These are phyloP conservation scores for Phlogophora meticulosa DNA, from an alignment of 2,888 invertebrate genomes.

Conservation along the genomic window DNA sequence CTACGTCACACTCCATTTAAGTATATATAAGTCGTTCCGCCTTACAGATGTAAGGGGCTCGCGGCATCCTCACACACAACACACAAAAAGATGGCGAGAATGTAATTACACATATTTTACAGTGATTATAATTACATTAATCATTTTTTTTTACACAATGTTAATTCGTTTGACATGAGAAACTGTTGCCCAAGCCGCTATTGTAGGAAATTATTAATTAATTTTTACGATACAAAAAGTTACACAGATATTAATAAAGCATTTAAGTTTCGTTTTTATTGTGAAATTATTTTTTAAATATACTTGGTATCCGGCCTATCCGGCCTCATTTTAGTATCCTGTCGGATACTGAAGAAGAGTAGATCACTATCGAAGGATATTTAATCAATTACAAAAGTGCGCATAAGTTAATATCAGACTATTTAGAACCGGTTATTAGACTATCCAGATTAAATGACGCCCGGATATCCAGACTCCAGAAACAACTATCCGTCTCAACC, in stretches of 20 bases:
- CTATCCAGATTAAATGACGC: not conserved
- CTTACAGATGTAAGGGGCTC: conserved; percentile 23
- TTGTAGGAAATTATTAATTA: conserved; percentile 26
- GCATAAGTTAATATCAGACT: not conserved
- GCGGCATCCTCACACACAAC: conserved; percentile 4
- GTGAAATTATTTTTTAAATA: not conserved
- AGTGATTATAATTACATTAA: conserved; percentile 37
- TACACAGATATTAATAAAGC: conserved; percentile 11
- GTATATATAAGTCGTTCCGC: conserved; percentile 21
- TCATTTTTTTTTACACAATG: conserved; percentile 36
- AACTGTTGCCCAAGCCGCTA: conserved; percentile 28
- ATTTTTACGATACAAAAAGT: not conserved
- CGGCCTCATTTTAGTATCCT: conserved; percentile 7
- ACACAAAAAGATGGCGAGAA: conserved; percentile 24
- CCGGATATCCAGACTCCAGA: not conserved
- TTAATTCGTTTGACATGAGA: conserved; percentile 52
- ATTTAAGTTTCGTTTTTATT: conserved; percentile 19
- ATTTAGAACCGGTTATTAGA: not conserved
- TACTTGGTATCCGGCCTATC: not conserved
- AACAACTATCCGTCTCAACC: not conserved
- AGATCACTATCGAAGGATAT: not conserved
- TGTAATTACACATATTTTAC: conserved; percentile 44
- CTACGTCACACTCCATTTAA: not conserved
- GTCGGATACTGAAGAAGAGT: not conserved
- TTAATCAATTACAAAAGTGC: not conserved